Evolutionary conservation across 2,888 invertebrate species (phyloP).

Genomic region (Galeopsomyia nigrocyanea): DNA sequence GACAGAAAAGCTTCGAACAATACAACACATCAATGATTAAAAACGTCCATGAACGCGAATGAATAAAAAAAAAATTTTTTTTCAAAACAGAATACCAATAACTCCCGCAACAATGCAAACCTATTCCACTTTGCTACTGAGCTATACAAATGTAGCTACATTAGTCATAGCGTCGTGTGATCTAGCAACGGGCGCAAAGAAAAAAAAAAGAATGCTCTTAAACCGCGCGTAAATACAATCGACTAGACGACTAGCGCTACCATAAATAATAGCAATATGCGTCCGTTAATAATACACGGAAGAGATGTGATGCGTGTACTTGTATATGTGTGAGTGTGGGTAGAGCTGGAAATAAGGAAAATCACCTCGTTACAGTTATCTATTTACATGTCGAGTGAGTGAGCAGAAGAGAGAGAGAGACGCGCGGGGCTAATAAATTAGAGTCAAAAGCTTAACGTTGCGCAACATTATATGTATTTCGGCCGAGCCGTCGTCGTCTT

Average conservation of each 20-base stretch:
- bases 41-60: too few species aligned
- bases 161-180: neutral
- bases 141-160: neutral
- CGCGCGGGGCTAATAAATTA: conserved; percentile 33
- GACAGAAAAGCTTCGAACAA: too few species aligned
- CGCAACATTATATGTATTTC: neutral
- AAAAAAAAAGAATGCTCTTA: too few species aligned
- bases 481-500: neutral
- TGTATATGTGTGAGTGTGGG: too few species aligned
- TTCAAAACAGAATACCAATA: too few species aligned
- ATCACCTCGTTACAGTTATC: conserved; percentile 19
- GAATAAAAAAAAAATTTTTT: too few species aligned
- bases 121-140: conserved; percentile 15
- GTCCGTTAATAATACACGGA: conserved; percentile 12
- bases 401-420: too few species aligned
- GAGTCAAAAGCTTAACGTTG: conserved; percentile 22
- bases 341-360: neutral
- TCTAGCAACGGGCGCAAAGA: neutral
- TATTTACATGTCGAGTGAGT: conserved; percentile 39
- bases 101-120: neutral
- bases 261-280: conserved; percentile 13
- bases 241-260: conserved; percentile 42
- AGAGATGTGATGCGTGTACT: neutral
- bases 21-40: too few species aligned
- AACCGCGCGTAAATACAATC: conserved; percentile 2